Conservation (phyloP, 2,113 vertebrate genomes). For the Sturnus vulgaris region DNA sequence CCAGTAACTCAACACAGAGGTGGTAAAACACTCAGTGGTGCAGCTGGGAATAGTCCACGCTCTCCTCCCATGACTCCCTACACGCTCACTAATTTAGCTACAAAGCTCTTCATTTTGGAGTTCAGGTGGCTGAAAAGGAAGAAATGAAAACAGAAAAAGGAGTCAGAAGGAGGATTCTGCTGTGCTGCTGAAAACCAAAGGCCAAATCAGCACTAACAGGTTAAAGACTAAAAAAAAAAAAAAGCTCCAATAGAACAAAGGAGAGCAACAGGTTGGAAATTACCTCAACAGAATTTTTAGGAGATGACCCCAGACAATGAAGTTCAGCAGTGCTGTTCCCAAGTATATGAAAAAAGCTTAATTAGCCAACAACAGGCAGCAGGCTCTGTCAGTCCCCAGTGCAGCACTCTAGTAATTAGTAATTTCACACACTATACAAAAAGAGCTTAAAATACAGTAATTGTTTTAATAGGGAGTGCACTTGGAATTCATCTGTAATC, state of each 20-base stretch:
- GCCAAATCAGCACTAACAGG: neutral
- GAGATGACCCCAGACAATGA: neutral
- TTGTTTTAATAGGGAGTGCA: slow-evolving; percentile 20
- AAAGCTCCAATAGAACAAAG: neutral
- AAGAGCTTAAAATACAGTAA: slow-evolving; percentile 25
- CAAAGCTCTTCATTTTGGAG: neutral
- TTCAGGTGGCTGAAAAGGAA: neutral
- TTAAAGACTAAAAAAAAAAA: neutral
- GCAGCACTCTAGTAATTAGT: slow-evolving; percentile 14
- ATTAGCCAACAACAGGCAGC: slow-evolving; percentile 23
- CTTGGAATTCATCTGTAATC: slow-evolving; percentile 20
- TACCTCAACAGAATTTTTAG: neutral
- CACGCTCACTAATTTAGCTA: neutral
- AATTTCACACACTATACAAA: neutral
- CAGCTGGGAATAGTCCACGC: neutral
- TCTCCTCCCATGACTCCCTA: neutral
- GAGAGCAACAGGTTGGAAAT: neutral
- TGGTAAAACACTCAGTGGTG: neutral
- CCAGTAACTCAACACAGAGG: neutral
- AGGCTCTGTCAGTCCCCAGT: neutral
- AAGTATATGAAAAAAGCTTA: slow-evolving; percentile 19
- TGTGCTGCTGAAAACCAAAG: neutral
- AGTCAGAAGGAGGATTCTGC: neutral
- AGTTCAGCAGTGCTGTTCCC: neutral
- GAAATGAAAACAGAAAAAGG: neutral